Base-by-base conservation (phyloP, 1,140 invertebrate genomes). In the Coptotermes formosanus region DNA sequence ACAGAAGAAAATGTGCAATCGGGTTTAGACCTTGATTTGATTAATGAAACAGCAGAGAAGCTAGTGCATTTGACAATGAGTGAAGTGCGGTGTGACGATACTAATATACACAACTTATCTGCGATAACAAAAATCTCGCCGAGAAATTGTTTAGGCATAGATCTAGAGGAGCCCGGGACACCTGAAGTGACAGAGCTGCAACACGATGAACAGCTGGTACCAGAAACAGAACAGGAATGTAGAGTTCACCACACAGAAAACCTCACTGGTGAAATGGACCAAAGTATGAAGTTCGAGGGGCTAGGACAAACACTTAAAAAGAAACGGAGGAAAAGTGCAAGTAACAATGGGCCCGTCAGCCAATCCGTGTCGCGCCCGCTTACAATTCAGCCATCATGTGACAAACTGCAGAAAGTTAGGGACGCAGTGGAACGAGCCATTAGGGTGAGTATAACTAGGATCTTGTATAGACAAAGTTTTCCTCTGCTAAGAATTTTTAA, bases 271-370 rank as follows among this genome's bases (percentile, higher is more conserved):
- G n/a, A 69, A 69, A 69, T 25, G 64, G 52, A 55, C 19, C 8
- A 3, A 55, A 55, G 11, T 55, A 2, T 69, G 64, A 30, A 69
- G 64, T 9, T 7, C 1, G 64, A 69, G 6, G 64, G 25, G 25
- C 25, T 69, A 21, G 25, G 64, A 55, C 64, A 21, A 69, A 69
- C n/a, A 69, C n/a, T 25, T n/a, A 12, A 7, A 9, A 69, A 30
- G 12, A 69, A 82, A 44, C 82, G 44, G 32, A 43, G 82, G 82
- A 82, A 82, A 82, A 84, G 44, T 48, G 44, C 83, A 12, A 23
- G 43, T 16, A 84, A 30, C 23, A 30, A n/a, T 30, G 30, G 44
- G 14, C 25, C 83, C 3, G 9, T n/a, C 12, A 83, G 43, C 45
- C 30, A 19, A 12, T 32, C n/a, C 2, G 45, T 30, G 83, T 45